Evolutionary conservation across 2,113 vertebrate species (phyloP).

Genomic region (Clinocottus analis): DNA sequence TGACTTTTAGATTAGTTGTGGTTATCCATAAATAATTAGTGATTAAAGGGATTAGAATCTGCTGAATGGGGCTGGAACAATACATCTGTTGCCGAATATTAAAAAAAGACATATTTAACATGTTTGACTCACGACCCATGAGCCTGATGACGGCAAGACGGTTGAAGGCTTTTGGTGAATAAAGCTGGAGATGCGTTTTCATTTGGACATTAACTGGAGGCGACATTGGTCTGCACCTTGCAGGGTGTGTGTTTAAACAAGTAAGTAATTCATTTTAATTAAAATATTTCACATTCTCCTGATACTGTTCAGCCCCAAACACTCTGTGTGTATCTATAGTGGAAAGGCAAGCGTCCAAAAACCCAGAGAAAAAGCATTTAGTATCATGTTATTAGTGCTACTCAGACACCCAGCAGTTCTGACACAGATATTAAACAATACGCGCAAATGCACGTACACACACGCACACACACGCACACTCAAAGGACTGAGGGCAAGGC

Average conservation of each 20-base stretch:
- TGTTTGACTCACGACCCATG: neutral
- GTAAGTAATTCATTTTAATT: neutral
- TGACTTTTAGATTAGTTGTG: neutral
- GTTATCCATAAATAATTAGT: neutral
- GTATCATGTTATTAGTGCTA: slow-evolving; percentile 41
- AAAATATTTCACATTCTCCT: neutral
- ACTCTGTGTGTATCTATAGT: slow-evolving; percentile 48
- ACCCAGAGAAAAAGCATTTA: slow-evolving; percentile 31
- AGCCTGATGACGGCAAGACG: neutral
- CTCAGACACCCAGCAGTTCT: slow-evolving; percentile 10
- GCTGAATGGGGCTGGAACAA: neutral
- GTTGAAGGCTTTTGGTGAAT: neutral
- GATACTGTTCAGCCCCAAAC: neutral
- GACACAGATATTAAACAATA: no score
- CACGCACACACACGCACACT: slow-evolving; percentile 14
- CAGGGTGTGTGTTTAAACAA: neutral
- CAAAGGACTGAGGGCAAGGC: slow-evolving; percentile 38
- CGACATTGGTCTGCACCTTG: neutral
- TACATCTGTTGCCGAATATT: neutral
- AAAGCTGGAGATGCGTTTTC: neutral
- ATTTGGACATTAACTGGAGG: neutral
- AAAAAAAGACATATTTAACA: neutral
- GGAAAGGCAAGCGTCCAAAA: slow-evolving; percentile 11
- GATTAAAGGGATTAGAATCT: neutral
- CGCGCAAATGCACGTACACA: no score